Evolutionary conservation across 2,113 vertebrate genomes (phyloP), one percentile per base, ranked within the genome.

Genomic region (Struthio camelus): DNA sequence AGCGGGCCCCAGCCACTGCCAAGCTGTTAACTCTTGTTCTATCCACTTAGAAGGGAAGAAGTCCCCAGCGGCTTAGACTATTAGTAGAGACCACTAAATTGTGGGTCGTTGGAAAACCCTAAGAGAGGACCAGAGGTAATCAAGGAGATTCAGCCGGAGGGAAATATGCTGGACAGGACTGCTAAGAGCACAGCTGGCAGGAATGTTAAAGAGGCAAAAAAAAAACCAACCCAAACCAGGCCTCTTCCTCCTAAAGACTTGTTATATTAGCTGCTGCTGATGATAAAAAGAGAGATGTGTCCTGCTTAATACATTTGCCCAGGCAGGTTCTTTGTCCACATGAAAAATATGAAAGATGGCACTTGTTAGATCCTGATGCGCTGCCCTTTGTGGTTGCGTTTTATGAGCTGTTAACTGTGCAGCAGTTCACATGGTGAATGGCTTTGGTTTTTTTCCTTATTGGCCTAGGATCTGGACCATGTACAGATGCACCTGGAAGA

Each of bases 401-500:
- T 46, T 61, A 10, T 1, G 3, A 59, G 36, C 61, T 54, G 84
- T 58, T 24, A 50, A 18, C 66, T 16, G 7, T 3, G 17, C 3
- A 24, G 20, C 1, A 1, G 14, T 59, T 90, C 11, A 22, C 53
- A 54, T 56, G 11, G 1, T 46, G 14, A 40, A 53, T 15, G 19
- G 40, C 7, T 38, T 10, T 85, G 59, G 2, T 51, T 69, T 89
- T 71, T 96, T 88, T 94, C 64, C 25, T 91, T 91, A 19, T 64
- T 77, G 30, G 40, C 38, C 80, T 93, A 99, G 99, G 99, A 99
- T 84, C 96, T 99, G 98, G 98, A 99, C 92, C 98, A 98, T 8
- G 95, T 99, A 54, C 99, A 98, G 98, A 96, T 98, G 93, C 99
- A 99, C 93, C 98, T 99, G 97, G 98, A 99, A 96, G 99, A 99